Base-by-base conservation (phyloP, 2,113 vertebrate species). In the Callopanchax toddi region DNA sequence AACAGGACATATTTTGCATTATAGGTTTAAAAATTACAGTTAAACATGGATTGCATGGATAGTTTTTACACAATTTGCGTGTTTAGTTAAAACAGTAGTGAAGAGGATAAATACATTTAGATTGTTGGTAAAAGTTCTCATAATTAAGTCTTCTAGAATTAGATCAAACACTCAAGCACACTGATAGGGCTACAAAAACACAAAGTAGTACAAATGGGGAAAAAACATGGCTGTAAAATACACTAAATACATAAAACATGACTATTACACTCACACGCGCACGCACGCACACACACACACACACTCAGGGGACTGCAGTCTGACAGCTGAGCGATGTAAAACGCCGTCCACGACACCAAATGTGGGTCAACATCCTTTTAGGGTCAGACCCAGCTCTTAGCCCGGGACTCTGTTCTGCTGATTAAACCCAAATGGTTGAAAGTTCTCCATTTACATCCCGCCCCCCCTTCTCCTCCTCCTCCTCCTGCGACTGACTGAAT, bases 331-430 rank as follows among this genome's bases (percentile, higher is more conserved):
- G 60, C 37, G 75, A 71, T 56, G 46, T 3, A 71, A 75, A 80
- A 74, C 62, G 56, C 39, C 49, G 34, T 49, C 45, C 34, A 43
- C 44, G 76, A 79, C 66, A 77, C 34, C 34, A 51, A 68, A 87
- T 87, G 75, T 89, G 74, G 85, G 87, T 86, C 83, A 78, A 26
- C 72, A 78, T 64, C 70, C 74, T 86, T 84, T 87, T 78, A 77
- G 70, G 82, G 77, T 71, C 72, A 79, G 63, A 34, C 43, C 0
- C 29, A 67, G 44, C 79, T 79, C 54, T 78, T 17, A 69, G 58
- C 42, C 20, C n/a, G 1, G 11, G 51, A 17, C 8, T 22, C 51
- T 48, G 70, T 60, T 60, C 71, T 60, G n/a, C 37, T 57, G 62
- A 36, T 71, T 63, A 76, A 85, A 75, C 54, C 48, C 73, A 71